phyloP scores from a whole-genome alignment of 2,113 vertebrate genomes.

The Emydocephalus ijimae region DNA sequence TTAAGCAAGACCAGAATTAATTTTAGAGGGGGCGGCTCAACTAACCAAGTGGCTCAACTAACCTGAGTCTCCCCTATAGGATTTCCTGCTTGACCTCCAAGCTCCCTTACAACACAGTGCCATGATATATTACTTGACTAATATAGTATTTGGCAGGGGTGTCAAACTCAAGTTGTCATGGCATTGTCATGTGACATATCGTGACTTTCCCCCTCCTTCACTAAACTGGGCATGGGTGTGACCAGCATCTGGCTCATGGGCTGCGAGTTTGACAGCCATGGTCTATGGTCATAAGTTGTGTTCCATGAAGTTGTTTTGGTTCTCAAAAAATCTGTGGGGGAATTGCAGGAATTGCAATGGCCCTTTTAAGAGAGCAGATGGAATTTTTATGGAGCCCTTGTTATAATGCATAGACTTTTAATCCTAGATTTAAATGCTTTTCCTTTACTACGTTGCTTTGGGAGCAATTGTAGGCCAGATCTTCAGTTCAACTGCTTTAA shows the following conservation, averaged over 20 bases:
- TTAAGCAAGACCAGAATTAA: too few relatives aligned
- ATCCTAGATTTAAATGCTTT: neutral
- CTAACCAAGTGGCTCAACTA: too few relatives aligned
- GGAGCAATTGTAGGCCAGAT: neutral
- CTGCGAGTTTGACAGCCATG: too few relatives aligned
- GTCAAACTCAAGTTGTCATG: too few relatives aligned
- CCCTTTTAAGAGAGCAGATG: neutral
- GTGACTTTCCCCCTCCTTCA: too few relatives aligned
- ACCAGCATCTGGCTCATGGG: too few relatives aligned
- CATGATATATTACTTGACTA: neutral
- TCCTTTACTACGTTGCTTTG: neutral
- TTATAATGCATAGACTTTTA: neutral
- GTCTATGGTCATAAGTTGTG: neutral
- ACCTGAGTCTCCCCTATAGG: too few relatives aligned
- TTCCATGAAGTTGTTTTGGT: neutral
- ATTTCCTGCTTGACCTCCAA: neutral
- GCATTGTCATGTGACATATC: too few relatives aligned
- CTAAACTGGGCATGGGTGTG: too few relatives aligned
- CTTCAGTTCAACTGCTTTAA: neutral
- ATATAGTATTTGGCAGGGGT: neutral
- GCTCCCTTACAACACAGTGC: neutral
- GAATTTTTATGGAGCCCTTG: neutral
- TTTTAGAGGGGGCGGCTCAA: too few relatives aligned
- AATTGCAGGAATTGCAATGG: neutral
- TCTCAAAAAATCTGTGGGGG: neutral